Evolutionary conservation across 2,797 vertebrate genomes (phyloP).

Genomic region (Lepus townsendii): DNA sequence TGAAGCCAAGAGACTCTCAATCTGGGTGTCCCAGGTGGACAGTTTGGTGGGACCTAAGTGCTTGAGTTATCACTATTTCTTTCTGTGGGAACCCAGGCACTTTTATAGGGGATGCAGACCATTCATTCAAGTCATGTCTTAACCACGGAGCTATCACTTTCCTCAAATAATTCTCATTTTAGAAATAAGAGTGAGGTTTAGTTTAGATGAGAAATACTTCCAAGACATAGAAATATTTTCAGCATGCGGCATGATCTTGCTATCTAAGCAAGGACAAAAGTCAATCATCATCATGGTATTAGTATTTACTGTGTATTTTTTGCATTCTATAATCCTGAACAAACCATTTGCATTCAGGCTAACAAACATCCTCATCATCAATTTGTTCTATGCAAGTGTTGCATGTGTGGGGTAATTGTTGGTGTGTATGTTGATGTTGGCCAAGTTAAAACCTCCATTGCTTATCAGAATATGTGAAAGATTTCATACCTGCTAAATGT

Average conservation of each 20-base stretch:
- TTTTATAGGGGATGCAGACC: no score
- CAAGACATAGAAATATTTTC: not conserved
- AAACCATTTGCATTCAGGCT: conserved; percentile 76
- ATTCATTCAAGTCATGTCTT: no score
- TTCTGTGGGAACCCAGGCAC: no score
- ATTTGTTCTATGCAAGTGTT: not conserved
- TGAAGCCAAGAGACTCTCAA: no score
- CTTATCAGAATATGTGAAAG: not conserved
- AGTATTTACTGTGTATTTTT: conserved; percentile 70
- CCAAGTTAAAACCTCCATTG: not conserved
- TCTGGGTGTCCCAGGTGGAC: no score
- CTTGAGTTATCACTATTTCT: no score
- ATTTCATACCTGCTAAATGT: not conserved
- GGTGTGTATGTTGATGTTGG: not conserved
- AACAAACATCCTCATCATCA: conserved; percentile 74
- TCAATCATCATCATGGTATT: not conserved
- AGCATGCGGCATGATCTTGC: not conserved
- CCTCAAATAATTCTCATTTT: not conserved
- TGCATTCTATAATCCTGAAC: conserved; percentile 83
- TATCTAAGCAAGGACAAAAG: not conserved
- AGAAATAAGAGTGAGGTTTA: not conserved
- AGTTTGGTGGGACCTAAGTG: no score
- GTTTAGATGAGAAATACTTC: not conserved
- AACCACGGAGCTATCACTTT: no score
- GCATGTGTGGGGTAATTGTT: not conserved